Evolutionary conservation across 2,888 invertebrate genomes (phyloP).

Genomic region (Chaitophorus viminalis): DNA sequence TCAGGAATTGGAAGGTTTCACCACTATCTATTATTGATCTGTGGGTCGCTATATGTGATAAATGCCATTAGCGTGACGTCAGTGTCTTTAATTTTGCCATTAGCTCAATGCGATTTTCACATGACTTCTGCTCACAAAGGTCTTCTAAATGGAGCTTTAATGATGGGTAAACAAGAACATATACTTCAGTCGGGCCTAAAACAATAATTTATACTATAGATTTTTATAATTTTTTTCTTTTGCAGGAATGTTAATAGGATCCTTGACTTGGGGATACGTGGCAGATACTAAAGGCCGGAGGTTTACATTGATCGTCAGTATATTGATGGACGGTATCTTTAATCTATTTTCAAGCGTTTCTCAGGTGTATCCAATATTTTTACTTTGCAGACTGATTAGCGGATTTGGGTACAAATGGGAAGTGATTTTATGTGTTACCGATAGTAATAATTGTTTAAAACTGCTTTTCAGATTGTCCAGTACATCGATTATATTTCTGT

Average conservation of each 20-base stretch:
- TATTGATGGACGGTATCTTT: slow-evolving; percentile 78
- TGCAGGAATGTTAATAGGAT: slow-evolving; percentile 82
- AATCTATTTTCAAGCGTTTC: slow-evolving; percentile 81
- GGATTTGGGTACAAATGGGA: slow-evolving; percentile 79
- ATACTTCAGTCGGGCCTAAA: neutral
- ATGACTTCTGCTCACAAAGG: slow-evolving; percentile 84
- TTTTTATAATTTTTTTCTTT: slow-evolving; percentile 20
- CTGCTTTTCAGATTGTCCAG: slow-evolving; percentile 38
- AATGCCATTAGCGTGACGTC: slow-evolving; percentile 84
- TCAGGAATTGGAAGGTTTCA: slow-evolving; percentile 80
- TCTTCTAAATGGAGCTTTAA: slow-evolving; percentile 80
- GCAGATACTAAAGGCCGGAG: slow-evolving; percentile 84
- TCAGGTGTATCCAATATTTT: slow-evolving; percentile 77
- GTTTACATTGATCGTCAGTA: slow-evolving; percentile 77
- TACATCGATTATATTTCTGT: slow-evolving; percentile 80
- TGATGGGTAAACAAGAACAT: slow-evolving; percentile 72
- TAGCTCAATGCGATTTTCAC: slow-evolving; percentile 83
- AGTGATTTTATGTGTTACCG: neutral
- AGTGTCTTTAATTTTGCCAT: slow-evolving; percentile 83
- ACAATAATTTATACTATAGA: neutral
- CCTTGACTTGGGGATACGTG: slow-evolving; percentile 85
- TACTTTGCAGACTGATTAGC: slow-evolving; percentile 79
- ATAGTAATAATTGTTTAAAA: neutral
- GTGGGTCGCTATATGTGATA: slow-evolving; percentile 83
- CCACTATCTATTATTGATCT: slow-evolving; percentile 77